These are phyloP conservation scores for Lasioglossum villosulum DNA, from an alignment of 2,888 invertebrate genomes.

Conservation along the genomic window DNA sequence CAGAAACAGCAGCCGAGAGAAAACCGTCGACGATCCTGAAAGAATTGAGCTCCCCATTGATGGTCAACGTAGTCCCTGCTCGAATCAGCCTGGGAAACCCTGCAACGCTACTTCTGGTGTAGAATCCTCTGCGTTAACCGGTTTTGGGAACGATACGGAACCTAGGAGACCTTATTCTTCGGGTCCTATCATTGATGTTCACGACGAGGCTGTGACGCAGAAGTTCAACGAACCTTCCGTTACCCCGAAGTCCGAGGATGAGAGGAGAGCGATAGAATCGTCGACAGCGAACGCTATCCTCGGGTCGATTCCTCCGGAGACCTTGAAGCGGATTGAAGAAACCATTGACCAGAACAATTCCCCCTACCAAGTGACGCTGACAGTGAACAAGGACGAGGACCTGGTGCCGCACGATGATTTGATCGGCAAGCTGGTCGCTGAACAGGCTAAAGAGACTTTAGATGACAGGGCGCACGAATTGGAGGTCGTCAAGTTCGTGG, in stretches of 20 bases:
- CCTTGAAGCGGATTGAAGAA: slow-evolving; percentile 56
- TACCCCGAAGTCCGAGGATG: neutral
- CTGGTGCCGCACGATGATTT: slow-evolving; percentile 39
- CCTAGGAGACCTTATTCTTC: slow-evolving; percentile 28
- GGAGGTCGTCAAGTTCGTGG: slow-evolving; percentile 39
- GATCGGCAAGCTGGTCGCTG: slow-evolving; percentile 67
- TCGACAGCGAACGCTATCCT: slow-evolving; percentile 14
- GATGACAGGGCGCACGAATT: slow-evolving; percentile 2
- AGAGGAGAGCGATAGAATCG: neutral
- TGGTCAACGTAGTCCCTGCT: neutral
- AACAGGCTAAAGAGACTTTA: slow-evolving; percentile 40
- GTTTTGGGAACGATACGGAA: neutral
- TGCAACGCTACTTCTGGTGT: neutral
- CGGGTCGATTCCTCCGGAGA: slow-evolving; percentile 21
- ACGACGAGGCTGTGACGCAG: neutral
- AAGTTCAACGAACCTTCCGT: neutral
- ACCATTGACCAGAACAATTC: slow-evolving; percentile 59
- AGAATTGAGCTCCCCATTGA: neutral
- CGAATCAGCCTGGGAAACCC: slow-evolving; percentile 11
- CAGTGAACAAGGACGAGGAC: slow-evolving; percentile 62
- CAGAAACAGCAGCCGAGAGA: neutral
- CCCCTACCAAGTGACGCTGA: slow-evolving; percentile 74
- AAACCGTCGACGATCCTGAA: neutral
- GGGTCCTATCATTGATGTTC: neutral
- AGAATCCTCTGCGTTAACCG: neutral